Percentiles rank a stretch among this genome's conserved stretches.
phyloP scores from a whole-genome alignment of 2,113 vertebrate species.

The Albula goreensis region DNA sequence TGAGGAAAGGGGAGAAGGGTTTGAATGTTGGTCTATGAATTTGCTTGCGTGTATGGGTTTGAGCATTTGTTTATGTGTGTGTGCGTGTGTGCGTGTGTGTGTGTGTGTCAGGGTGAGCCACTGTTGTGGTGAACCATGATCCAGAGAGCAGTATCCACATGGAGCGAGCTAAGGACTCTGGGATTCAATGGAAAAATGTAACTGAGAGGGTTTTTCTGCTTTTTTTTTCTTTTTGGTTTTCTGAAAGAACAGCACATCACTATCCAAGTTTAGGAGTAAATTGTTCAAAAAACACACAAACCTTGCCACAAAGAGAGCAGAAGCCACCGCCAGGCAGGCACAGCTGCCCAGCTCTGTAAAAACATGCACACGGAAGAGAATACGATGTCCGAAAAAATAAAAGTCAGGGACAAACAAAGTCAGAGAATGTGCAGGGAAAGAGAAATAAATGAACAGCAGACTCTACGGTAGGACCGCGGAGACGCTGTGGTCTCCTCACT shows the following conservation, averaged over 20 bases:
- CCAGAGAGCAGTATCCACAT: constrained; percentile 43
- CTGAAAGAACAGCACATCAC: constrained; percentile 58
- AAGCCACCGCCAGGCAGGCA: constrained; percentile 61
- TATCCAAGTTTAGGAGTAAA: constrained; percentile 67
- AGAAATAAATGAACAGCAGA: constrained; percentile 15
- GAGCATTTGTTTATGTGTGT: constrained; percentile 54
- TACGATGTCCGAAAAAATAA: constrained; percentile 57
- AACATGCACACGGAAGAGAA: constrained; percentile 59
- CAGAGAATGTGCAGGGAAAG: constrained; percentile 29
- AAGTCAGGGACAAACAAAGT: constrained; percentile 32
- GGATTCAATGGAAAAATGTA: constrained; percentile 61
- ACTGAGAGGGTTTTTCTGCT: not conserved
- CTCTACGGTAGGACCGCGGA: not conserved
- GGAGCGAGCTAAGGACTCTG: constrained; percentile 45
- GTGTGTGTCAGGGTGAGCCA: constrained; percentile 48
- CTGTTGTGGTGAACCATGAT: constrained; percentile 66
- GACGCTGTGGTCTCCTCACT: not conserved
- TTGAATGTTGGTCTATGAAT: constrained; percentile 9
- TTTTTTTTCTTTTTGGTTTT: constrained; percentile 20
- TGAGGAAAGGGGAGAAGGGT: not conserved
- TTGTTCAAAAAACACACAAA: constrained; percentile 68
- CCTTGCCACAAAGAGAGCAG: constrained; percentile 61
- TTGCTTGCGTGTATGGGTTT: constrained; percentile 27
- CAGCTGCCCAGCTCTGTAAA: constrained; percentile 54
- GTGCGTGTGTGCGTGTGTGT: constrained; percentile 63